These are phyloP conservation scores for Selene dorsalis DNA, from an alignment of 2,797 vertebrate species.

Conservation along the genomic window DNA sequence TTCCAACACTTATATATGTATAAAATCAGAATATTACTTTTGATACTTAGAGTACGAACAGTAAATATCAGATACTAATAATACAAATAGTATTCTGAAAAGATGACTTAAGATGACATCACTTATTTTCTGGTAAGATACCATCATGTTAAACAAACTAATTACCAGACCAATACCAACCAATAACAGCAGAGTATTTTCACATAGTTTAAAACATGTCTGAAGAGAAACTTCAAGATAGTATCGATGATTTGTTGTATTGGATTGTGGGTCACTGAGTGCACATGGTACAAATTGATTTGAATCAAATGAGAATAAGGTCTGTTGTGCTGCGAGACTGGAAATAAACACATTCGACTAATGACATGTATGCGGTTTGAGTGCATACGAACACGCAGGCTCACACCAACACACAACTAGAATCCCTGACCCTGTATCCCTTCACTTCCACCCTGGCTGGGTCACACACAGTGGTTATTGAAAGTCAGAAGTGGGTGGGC, in stretches of 20 bases:
- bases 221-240: not conserved
- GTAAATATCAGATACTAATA: too few relatives aligned
- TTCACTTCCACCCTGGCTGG: conserved; percentile 22
- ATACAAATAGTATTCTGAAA: too few relatives aligned
- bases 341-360: not conserved
- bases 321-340: not conserved
- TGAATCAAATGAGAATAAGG: not conserved
- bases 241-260: not conserved
- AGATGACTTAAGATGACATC: too few relatives aligned
- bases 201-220: too few relatives aligned
- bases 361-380: too few relatives aligned
- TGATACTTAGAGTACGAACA: too few relatives aligned
- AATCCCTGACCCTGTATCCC: not conserved
- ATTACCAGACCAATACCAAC: too few relatives aligned
- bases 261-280: not conserved
- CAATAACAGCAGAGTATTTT: too few relatives aligned
- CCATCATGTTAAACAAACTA: too few relatives aligned
- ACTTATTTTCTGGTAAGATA: too few relatives aligned
- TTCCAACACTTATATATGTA: too few relatives aligned
- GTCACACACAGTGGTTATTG: conserved; percentile 23
- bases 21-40: too few relatives aligned
- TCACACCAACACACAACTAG: not conserved
- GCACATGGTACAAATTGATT: not conserved
- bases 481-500: conserved; percentile 1
- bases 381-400: not conserved